Evolutionary conservation across 1,140 invertebrate genomes (phyloP).

Genomic region (Brachionus rotundiformis): DNA sequence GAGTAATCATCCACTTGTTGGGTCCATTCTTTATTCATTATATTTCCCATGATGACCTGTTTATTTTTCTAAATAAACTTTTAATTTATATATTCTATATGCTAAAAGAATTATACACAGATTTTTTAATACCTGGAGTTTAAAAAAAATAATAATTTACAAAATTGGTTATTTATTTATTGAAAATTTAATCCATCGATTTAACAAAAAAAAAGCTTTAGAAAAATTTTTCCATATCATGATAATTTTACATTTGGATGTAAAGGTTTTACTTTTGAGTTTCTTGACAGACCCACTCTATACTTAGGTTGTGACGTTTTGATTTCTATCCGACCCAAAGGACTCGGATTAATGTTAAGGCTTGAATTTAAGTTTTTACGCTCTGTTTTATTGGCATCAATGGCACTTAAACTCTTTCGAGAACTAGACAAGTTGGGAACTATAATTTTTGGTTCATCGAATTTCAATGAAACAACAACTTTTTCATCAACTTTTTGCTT

Average conservation of each 20-base stretch:
- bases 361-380: neutral
- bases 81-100: neutral
- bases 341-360: neutral
- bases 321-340: constrained; percentile 34
- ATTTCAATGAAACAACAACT: constrained; percentile 25
- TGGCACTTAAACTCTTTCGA: neutral
- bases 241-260: constrained; percentile 33
- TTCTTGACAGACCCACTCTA: constrained; percentile 24
- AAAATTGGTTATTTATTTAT: constrained; percentile 14
- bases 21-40: constrained; percentile 40
- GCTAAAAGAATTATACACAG: neutral
- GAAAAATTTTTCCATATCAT: constrained; percentile 15
- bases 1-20: constrained; percentile 34
- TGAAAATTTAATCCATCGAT: constrained; percentile 2
- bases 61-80: neutral
- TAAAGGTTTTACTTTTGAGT: constrained; percentile 11
- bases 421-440: constrained; percentile 25
- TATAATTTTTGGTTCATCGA: neutral
- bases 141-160: neutral
- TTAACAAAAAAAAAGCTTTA: constrained; percentile 25
- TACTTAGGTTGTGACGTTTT: neutral
- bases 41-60: constrained; percentile 11
- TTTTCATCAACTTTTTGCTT: neutral
- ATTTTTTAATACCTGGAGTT: neutral
- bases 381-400: neutral